These are phyloP conservation scores for Hycleus phaleratus DNA, from an alignment of 1,140 invertebrate species.

Conservation along the genomic window DNA sequence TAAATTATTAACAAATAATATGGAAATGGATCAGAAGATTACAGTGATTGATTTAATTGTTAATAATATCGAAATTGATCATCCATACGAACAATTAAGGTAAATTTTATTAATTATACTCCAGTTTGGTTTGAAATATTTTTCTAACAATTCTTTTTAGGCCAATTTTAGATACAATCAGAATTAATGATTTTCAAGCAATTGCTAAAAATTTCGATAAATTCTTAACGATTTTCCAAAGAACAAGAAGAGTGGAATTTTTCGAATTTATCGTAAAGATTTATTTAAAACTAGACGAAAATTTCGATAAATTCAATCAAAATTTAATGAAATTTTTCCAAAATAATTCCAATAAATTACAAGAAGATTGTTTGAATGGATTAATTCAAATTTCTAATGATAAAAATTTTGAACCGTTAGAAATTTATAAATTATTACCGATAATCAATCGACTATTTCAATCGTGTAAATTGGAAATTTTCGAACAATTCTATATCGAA, in stretches of 20 bases:
- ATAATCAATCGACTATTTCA: conserved; percentile 15
- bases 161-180: too few relatives aligned
- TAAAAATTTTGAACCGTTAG: background rate
- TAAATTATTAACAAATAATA: too few relatives aligned
- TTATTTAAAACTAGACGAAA: conserved; percentile 5
- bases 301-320: conserved; percentile 1
- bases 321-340: too few relatives aligned
- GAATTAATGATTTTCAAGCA: background rate
- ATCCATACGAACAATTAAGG: too few relatives aligned
- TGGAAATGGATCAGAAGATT: too few relatives aligned
- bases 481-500: conserved; percentile 20
- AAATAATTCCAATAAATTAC: too few relatives aligned
- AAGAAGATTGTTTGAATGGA: too few relatives aligned
- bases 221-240: background rate
- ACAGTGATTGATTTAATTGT: too few relatives aligned
- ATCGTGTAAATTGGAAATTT: conserved; percentile 9
- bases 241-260: conserved; percentile 6
- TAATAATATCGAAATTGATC: too few relatives aligned
- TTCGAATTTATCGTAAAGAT: conserved; percentile 20
- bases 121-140: too few relatives aligned
- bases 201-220: background rate
- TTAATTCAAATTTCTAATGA: background rate
- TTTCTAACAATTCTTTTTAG: too few relatives aligned
- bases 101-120: too few relatives aligned
- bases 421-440: conserved; percentile 4